Conservation (phyloP, 1,140 invertebrate species). For the Augochlora pura region DNA sequence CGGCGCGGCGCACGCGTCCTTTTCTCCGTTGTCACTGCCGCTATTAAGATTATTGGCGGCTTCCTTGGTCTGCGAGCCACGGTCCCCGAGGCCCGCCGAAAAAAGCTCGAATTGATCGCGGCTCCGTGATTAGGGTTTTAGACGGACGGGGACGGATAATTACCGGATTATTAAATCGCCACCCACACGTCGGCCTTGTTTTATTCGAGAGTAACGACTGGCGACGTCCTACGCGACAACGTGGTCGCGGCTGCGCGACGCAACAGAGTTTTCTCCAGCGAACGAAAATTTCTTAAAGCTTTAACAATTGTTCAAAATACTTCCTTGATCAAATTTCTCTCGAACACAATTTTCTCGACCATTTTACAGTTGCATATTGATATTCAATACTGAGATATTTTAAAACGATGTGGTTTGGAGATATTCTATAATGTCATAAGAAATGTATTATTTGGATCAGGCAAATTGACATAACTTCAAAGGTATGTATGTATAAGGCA, state of each 20-base stretch:
- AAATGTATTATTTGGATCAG: too few relatives aligned
- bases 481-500: too few relatives aligned
- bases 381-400: too few relatives aligned
- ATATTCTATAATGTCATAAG: too few relatives aligned
- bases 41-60: conserved; percentile 48
- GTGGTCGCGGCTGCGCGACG: neutral
- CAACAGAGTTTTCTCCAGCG: neutral
- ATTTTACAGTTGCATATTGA: too few relatives aligned
- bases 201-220: conserved; percentile 44
- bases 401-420: too few relatives aligned
- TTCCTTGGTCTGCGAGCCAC: conserved; percentile 20
- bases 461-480: too few relatives aligned
- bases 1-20: conserved; percentile 6
- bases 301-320: too few relatives aligned
- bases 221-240: conserved; percentile 34
- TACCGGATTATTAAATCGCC: conserved; percentile 60
- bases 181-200: conserved; percentile 37
- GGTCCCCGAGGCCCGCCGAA: neutral
- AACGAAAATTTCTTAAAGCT: too few relatives aligned
- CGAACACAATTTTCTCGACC: too few relatives aligned
- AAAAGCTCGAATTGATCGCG: conserved; percentile 41
- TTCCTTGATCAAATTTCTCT: too few relatives aligned
- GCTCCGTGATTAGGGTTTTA: conserved; percentile 39
- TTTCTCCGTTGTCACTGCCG: conserved; percentile 29
- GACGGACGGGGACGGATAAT: conserved; percentile 47